Evolutionary conservation across 2,888 invertebrate species (phyloP), one percentile per base, ranked within the genome.

Genomic region (Sylvicola cinctus): DNA sequence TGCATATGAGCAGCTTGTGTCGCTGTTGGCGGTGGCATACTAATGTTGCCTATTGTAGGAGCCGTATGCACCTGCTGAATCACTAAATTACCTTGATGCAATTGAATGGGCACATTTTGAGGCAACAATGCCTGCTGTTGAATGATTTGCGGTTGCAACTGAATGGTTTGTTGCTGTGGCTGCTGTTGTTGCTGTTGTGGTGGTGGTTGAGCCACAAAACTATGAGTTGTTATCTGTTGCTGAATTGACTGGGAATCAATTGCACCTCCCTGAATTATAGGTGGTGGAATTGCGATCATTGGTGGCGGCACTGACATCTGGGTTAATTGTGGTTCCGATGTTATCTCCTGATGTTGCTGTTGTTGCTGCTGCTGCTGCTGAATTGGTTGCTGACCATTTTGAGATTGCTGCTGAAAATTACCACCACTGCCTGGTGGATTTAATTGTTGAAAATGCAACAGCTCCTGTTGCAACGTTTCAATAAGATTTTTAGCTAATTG

Each of bases 401-500:
- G n/a, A n/a, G n/a, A n/a, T n/a, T n/a, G n/a, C n/a, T n/a, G n/a
- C n/a, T n/a, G n/a, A n/a, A n/a, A n/a, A n/a, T n/a, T n/a, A n/a
- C n/a, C n/a, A n/a, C n/a, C 14, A 25, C 26, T 35, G 3, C 23
- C 27, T 7, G 37, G 37, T 32, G 36, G 41, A 38, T 38, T 39
- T 27, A 40, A 30, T 36, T 48, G 46, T 35, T 47, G 48, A 34
- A 46, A 48, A 32, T 46, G 46, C 12, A 43, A 36, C 44, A 66
- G 49, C 43, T 66, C 66, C 26, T 63, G 63, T 35, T 75, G 68
- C 53, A 83, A 72, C 4, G 81, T 81, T 56, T 80, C 77, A 43
- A 81, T 74, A 32, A 83, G 62, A 55, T 81, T 81, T 46, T 74
- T 70, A 11, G 78, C 74, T 35, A 80, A 54, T 41, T 74, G 71